Conservation (phyloP, 2,797 vertebrate species). For the Gephyroberyx darwinii region DNA sequence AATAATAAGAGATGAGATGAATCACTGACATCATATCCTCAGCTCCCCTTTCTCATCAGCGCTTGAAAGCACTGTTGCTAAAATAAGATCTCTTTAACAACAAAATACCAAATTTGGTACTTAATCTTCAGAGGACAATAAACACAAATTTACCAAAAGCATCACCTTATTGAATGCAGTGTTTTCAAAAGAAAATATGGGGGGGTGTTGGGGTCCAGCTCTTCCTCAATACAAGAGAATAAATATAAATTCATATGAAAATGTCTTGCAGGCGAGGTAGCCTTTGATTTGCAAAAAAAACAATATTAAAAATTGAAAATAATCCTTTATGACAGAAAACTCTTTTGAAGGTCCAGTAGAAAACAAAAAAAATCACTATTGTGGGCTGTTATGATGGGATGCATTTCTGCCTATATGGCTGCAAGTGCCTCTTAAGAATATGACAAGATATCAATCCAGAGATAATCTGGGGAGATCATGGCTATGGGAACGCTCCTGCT, state of each 20-base stretch:
- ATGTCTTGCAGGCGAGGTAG: background rate
- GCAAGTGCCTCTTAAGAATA: slow-evolving; percentile 11
- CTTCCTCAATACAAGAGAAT: background rate
- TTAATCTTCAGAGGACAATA: slow-evolving; percentile 35
- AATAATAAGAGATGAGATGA: slow-evolving; percentile 63
- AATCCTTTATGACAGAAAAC: background rate
- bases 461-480: slow-evolving; percentile 10
- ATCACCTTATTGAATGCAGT: background rate
- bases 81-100: slow-evolving; percentile 40
- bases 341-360: background rate
- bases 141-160: background rate
- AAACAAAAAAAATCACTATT: background rate
- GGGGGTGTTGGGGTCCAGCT: no score
- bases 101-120: slow-evolving; percentile 44
- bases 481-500: background rate
- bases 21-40: slow-evolving; percentile 50
- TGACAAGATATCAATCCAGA: slow-evolving; percentile 19
- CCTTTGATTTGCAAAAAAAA: background rate
- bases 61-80: slow-evolving; percentile 40
- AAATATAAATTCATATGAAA: background rate
- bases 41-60: slow-evolving; percentile 47
- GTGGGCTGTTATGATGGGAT: background rate
- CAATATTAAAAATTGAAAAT: background rate
- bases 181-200: background rate
- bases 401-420: background rate